phyloP scores from a whole-genome alignment of 2,113 vertebrate genomes.

The Brachypteracias leptosomus region DNA sequence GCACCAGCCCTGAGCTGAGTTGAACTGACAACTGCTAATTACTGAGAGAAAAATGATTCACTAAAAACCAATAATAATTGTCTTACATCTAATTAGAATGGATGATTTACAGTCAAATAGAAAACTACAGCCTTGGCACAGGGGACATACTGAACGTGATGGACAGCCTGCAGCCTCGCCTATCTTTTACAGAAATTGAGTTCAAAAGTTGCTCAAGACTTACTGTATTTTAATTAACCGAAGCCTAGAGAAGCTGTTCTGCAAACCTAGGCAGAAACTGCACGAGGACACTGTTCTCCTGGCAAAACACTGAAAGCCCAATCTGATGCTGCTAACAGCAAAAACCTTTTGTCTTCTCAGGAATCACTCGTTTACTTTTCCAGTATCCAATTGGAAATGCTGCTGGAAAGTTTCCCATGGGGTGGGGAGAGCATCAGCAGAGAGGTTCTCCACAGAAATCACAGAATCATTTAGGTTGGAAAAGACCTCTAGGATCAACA shows the following conservation, averaged over 20 bases:
- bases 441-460: not conserved
- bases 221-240: not conserved
- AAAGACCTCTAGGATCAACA: too few species aligned
- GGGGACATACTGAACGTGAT: not conserved
- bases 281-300: not conserved
- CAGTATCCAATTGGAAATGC: not conserved
- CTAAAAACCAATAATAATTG: conserved; percentile 41
- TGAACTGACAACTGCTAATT: conserved; percentile 48
- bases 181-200: not conserved
- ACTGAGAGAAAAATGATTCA: conserved; percentile 42
- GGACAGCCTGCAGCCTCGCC: not conserved
- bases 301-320: not conserved
- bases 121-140: not conserved
- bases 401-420: not conserved
- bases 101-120: conserved; percentile 36
- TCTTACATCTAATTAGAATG: conserved; percentile 10
- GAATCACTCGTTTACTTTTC: not conserved
- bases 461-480: too few species aligned
- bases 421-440: not conserved
- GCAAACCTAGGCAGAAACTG: not conserved
- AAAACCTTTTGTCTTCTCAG: not conserved
- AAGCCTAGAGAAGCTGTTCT: not conserved
- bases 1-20: not conserved
- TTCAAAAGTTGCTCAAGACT: not conserved
- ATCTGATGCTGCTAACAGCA: not conserved